These are phyloP conservation scores for Nipponacmea schrenckii DNA, from an alignment of 2,888 invertebrate species.

Conservation along the genomic window DNA sequence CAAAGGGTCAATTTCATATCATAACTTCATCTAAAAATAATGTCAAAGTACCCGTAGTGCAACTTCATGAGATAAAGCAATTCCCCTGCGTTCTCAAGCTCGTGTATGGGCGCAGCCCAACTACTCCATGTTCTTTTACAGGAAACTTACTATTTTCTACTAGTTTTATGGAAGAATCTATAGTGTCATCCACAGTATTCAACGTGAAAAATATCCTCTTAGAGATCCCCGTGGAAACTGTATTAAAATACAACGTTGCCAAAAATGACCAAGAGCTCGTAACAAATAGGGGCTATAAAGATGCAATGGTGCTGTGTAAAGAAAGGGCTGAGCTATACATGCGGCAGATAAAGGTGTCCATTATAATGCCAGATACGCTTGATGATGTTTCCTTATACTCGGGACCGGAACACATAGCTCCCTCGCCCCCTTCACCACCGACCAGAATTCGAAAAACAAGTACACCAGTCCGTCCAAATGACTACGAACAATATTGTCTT, in stretches of 20 bases:
- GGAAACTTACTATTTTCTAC: conserved; percentile 51
- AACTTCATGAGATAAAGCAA: conserved; percentile 48
- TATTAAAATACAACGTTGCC: conserved; percentile 46
- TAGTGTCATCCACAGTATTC: conserved; percentile 52
- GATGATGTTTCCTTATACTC: conserved; percentile 2
- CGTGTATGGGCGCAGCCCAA: conserved; percentile 52
- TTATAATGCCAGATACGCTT: conserved; percentile 31
- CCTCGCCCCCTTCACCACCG: background rate
- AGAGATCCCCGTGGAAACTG: conserved; percentile 49
- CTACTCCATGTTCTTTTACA: conserved; percentile 54
- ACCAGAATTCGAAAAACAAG: background rate
- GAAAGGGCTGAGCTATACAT: conserved; percentile 50
- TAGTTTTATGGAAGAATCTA: conserved; percentile 44
- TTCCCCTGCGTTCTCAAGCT: conserved; percentile 53
- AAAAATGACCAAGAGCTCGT: conserved; percentile 37
- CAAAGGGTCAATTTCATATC: conserved; percentile 49
- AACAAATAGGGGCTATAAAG: conserved; percentile 38
- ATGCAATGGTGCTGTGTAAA: conserved; percentile 44
- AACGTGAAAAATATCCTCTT: conserved; percentile 52
- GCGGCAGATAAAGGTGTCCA: conserved; percentile 55
- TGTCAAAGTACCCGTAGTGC: conserved; percentile 39
- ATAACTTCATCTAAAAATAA: conserved; percentile 32
- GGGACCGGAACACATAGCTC: background rate
- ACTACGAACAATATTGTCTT: background rate
- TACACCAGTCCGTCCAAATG: background rate